Percentiles rank a stretch among this genome's conserved stretches.
Evolutionary conservation across 2,888 invertebrate species (phyloP).

Genomic region (Eueremaeus valkanovi): DNA sequence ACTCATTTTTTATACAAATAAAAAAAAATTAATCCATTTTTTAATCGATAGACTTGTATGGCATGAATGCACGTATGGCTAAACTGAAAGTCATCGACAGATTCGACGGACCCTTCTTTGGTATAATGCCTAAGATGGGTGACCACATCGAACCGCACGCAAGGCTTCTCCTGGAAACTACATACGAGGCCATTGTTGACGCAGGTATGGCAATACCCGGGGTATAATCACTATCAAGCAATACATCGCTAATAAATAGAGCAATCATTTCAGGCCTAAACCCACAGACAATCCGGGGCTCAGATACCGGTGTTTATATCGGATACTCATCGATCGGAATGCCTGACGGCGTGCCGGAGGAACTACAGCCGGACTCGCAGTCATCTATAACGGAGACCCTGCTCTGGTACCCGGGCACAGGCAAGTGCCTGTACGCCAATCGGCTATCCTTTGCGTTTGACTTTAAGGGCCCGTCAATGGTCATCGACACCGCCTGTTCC

Average conservation of each 20-base stretch:
- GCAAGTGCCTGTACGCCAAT: constrained; percentile 85
- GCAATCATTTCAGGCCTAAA: too few species aligned
- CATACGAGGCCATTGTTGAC: constrained; percentile 85
- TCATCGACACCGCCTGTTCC: constrained; percentile 42
- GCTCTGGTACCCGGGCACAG: constrained; percentile 76
- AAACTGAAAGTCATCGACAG: constrained; percentile 67
- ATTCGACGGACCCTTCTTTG: constrained; percentile 85
- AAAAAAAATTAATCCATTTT: too few species aligned
- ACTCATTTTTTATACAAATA: too few species aligned
- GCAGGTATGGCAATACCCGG: too few species aligned
- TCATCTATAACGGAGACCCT: constrained; percentile 69
- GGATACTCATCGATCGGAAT: constrained; percentile 86
- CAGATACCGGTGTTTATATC: constrained; percentile 88
- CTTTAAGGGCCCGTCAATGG: constrained; percentile 61
- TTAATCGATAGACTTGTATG: constrained; percentile 61
- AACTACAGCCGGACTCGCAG: constrained; percentile 66
- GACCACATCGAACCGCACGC: constrained; percentile 88
- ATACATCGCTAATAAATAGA: neutral
- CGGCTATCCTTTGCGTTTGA: constrained; percentile 90
- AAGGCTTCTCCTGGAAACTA: too few species aligned
- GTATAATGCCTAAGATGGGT: constrained; percentile 84
- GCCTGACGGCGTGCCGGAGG: constrained; percentile 76
- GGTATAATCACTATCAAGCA: neutral
- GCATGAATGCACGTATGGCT: constrained; percentile 67
- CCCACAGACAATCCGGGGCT: constrained; percentile 76